phyloP scores from a whole-genome alignment of 2,888 invertebrate species.

The Crematogaster levior region DNA sequence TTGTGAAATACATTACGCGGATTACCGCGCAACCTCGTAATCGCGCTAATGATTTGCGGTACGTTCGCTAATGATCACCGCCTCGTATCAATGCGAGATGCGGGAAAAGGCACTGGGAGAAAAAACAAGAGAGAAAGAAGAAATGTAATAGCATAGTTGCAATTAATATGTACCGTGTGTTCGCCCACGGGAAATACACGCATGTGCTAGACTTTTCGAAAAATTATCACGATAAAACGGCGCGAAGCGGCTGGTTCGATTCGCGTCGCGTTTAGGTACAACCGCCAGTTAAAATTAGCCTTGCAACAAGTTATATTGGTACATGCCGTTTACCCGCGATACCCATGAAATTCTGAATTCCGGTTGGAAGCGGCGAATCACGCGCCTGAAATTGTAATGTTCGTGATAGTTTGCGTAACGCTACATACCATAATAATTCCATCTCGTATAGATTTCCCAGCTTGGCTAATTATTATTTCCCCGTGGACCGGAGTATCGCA shows the following conservation, averaged over 20 bases:
- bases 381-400: conserved; percentile 50
- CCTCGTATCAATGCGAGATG: conserved; percentile 50
- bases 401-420: conserved; percentile 35
- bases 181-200: conserved; percentile 57
- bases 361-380: conserved; percentile 44
- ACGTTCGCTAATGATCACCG: conserved; percentile 74
- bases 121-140: conserved; percentile 16
- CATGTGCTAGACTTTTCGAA: conserved; percentile 27
- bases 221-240: conserved; percentile 29
- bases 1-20: conserved; percentile 66
- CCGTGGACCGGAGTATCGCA: background rate
- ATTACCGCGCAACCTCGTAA: conserved; percentile 66
- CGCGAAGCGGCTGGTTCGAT: conserved; percentile 51
- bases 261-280: conserved; percentile 49
- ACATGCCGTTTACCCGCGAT: conserved; percentile 47
- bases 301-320: conserved; percentile 53
- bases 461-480: conserved; percentile 50
- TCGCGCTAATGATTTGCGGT: conserved; percentile 75
- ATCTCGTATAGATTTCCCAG: conserved; percentile 29
- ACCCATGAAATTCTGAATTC: conserved; percentile 44
- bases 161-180: conserved; percentile 64
- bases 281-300: conserved; percentile 53
- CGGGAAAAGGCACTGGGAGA: conserved; percentile 16
- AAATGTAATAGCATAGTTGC: conserved; percentile 23
- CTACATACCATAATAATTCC: conserved; percentile 37